A percentile compares a stretch with the other conserved stretches of the same genome.
These are phyloP conservation scores for Burhinus oedicnemus DNA, from an alignment of 2,113 vertebrate species.

Conservation along the genomic window DNA sequence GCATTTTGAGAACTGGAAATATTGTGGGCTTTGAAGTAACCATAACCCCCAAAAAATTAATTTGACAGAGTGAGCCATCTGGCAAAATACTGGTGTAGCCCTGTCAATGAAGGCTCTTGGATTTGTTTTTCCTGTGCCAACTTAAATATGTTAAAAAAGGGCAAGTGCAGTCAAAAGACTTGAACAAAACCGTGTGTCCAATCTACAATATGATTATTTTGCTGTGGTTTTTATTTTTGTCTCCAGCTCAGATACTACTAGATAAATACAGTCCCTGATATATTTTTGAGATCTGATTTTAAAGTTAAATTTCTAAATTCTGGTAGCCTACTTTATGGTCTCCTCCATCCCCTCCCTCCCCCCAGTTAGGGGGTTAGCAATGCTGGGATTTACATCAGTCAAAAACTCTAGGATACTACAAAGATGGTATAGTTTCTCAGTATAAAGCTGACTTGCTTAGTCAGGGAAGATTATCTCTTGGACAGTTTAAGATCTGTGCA, in stretches of 20 bases:
- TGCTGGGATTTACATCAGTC: neutral
- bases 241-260: neutral
- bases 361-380: neutral
- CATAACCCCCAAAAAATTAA: neutral
- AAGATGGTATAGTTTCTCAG: neutral
- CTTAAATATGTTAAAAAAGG: neutral
- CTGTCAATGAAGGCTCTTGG: neutral
- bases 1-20: neutral
- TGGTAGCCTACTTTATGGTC: neutral
- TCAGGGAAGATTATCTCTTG: neutral
- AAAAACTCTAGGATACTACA: neutral
- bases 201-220: neutral
- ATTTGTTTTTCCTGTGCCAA: neutral
- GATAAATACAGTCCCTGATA: neutral
- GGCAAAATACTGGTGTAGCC: neutral
- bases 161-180: neutral
- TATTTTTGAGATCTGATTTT: neutral
- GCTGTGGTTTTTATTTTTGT: neutral
- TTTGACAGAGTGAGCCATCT: neutral
- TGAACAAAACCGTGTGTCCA: neutral
- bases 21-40: neutral
- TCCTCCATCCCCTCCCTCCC: accelerated
- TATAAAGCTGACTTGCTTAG: neutral
- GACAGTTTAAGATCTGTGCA: neutral
- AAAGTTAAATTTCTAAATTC: neutral